Conservation (phyloP, 2,797 vertebrate species). For the Malacoraja senta region DNA sequence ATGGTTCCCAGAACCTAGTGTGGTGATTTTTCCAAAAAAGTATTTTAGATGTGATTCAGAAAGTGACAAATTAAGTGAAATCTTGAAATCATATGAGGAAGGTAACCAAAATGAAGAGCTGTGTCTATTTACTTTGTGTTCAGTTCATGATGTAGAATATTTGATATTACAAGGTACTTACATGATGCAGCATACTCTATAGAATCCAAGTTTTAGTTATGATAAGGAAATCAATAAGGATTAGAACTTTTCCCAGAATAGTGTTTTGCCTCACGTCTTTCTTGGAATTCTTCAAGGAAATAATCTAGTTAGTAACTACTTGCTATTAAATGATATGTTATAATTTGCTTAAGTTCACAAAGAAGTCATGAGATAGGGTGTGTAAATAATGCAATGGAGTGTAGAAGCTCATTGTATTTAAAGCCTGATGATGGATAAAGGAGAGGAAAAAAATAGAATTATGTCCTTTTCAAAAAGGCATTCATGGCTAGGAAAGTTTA, state of each 20-base stretch:
- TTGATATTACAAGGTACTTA: neutral
- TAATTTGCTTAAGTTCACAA: neutral
- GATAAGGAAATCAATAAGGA: neutral
- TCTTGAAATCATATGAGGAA: neutral
- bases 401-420: neutral
- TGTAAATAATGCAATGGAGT: neutral
- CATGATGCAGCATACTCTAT: neutral
- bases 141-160: neutral
- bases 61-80: neutral
- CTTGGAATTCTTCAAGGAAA: neutral
- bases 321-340: neutral
- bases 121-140: neutral
- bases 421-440: neutral
- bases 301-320: neutral
- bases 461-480: too few relatives aligned
- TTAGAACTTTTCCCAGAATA: neutral
- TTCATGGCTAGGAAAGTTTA: too few relatives aligned
- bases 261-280: neutral
- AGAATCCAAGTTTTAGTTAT: neutral
- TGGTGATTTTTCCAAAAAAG: too few relatives aligned
- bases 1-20: neutral
- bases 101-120: neutral
- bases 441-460: neutral
- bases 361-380: neutral
- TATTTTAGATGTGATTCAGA: neutral